A percentile compares a stretch with the other conserved stretches of the same genome.
phyloP scores from a whole-genome alignment of 2,797 vertebrate species.

The Sebastes kiyomatsui region DNA sequence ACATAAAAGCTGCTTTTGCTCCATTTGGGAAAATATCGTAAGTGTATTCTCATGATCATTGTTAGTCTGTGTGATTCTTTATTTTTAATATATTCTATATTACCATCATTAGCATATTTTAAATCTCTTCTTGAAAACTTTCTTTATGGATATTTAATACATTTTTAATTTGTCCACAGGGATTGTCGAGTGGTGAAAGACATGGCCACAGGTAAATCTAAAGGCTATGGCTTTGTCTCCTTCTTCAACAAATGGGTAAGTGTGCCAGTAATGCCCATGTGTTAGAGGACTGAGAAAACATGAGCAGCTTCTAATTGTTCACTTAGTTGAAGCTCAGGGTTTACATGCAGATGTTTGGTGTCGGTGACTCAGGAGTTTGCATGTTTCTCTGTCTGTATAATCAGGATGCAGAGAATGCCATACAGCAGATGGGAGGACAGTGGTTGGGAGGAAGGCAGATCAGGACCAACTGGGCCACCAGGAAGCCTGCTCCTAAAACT shows the following conservation, averaged over 20 bases:
- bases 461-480: conserved; percentile 97
- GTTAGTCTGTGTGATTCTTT: not conserved
- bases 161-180: conserved; percentile 75
- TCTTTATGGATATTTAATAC: not conserved
- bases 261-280: not conserved
- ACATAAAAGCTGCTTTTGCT: conserved; percentile 96
- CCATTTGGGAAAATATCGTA: conserved; percentile 99
- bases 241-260: conserved; percentile 99
- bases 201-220: conserved; percentile 98
- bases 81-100: not conserved
- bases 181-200: conserved; percentile 99
- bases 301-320: not conserved
- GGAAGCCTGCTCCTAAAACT: conserved; percentile 95
- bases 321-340: not conserved
- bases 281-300: conserved; percentile 32
- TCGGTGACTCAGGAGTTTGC: conserved; percentile 2
- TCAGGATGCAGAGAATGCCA: conserved; percentile 95
- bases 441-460: conserved; percentile 97
- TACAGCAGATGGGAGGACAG: conserved; percentile 98
- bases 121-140: not conserved
- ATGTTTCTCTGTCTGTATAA: conserved; percentile 22
- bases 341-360: not conserved
- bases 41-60: conserved; percentile 67
- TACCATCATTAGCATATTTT: not conserved
- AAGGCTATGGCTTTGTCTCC: conserved; percentile 98